These are phyloP conservation scores for Leucoptera coffeella DNA, from an alignment of 2,888 invertebrate genomes.

Conservation along the genomic window DNA sequence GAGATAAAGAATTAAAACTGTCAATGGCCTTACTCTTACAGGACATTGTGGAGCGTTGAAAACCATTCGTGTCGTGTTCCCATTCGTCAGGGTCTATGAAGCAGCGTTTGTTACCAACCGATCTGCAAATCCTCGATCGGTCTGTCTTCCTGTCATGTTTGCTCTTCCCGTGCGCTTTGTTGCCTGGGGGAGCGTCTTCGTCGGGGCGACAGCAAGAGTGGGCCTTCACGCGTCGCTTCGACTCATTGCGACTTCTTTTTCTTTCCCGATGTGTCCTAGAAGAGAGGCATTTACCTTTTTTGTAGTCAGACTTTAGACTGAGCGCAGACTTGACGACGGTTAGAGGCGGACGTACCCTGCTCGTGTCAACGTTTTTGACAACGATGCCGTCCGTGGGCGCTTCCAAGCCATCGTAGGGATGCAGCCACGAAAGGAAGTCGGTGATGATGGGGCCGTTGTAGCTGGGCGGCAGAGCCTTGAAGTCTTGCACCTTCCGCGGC, in stretches of 20 bases:
- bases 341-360: too few relatives aligned
- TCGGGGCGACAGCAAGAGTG: slow-evolving; percentile 32
- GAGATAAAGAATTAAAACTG: too few relatives aligned
- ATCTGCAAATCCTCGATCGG: slow-evolving; percentile 32
- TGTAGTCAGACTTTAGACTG: too few relatives aligned
- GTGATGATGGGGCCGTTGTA: slow-evolving; percentile 63
- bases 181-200: too few relatives aligned
- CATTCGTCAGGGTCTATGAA: slow-evolving; percentile 46
- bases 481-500: too few relatives aligned
- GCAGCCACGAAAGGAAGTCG: slow-evolving; percentile 61
- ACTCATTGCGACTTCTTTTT: slow-evolving; percentile 26
- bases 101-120: slow-evolving; percentile 48
- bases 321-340: too few relatives aligned
- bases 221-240: slow-evolving; percentile 16
- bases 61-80: slow-evolving; percentile 55
- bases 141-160: slow-evolving; percentile 17
- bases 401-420: slow-evolving; percentile 40
- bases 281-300: too few relatives aligned
- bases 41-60: too few relatives aligned
- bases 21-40: too few relatives aligned
- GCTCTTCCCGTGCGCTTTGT: background rate
- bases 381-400: too few relatives aligned
- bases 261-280: slow-evolving; percentile 41
- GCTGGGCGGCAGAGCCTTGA: background rate
- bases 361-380: too few relatives aligned